A percentile compares a stretch with the other conserved stretches of the same genome.
These are phyloP conservation scores for Rhinolophus ferrumequinum DNA, from an alignment of 2,113 vertebrate genomes.

Conservation along the genomic window DNA sequence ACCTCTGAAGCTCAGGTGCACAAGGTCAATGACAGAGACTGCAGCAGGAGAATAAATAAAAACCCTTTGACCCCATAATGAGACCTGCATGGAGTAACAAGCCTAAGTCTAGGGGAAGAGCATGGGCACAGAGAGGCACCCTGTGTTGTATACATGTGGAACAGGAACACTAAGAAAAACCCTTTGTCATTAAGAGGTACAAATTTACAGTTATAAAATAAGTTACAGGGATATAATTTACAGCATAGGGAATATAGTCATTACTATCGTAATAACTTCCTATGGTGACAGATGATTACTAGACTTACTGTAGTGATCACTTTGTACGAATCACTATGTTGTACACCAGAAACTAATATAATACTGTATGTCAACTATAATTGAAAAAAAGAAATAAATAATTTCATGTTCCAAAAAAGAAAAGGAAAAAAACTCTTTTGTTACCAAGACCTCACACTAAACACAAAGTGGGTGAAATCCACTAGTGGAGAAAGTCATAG, in stretches of 20 bases:
- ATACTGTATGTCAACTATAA: not conserved
- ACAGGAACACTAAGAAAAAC: not conserved
- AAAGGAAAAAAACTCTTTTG: no score
- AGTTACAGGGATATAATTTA: not conserved
- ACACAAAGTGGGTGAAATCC: not conserved
- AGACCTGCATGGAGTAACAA: not conserved
- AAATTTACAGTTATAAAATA: not conserved
- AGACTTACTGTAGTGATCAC: not conserved
- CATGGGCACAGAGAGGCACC: no score
- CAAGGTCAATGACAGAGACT: not conserved
- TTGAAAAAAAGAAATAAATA: not conserved
- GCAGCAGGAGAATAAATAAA: not conserved
- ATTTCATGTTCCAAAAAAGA: not conserved
- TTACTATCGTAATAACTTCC: not conserved
- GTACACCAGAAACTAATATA: not conserved
- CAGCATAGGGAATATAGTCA: not conserved
- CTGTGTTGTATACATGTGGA: not conserved
- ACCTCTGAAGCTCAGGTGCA: not conserved
- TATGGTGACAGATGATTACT: not conserved
- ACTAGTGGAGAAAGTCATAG: not conserved
- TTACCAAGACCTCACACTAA: not conserved
- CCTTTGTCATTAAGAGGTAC: not conserved
- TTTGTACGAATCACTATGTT: not conserved
- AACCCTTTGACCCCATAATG: not conserved
- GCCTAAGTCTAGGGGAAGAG: not conserved